phyloP scores from a whole-genome alignment of 2,797 vertebrate species.

The Tapirus indicus region DNA sequence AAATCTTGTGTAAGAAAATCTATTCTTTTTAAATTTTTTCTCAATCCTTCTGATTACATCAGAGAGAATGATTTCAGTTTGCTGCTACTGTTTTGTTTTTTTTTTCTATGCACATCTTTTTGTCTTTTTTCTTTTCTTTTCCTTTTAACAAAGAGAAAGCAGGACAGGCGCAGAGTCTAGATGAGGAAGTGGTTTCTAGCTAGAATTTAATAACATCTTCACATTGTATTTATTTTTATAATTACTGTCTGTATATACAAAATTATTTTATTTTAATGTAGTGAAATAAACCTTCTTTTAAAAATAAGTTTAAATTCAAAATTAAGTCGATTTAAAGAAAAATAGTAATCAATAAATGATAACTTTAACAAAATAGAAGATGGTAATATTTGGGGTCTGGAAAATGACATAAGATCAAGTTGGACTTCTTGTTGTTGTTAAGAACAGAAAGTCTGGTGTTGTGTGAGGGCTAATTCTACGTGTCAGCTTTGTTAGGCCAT shows the following conservation, averaged over 20 bases:
- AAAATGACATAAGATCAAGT: background rate
- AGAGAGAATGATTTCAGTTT: background rate
- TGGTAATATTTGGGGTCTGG: background rate
- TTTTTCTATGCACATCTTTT: background rate
- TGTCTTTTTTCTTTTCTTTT: background rate
- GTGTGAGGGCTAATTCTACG: background rate
- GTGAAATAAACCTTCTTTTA: background rate
- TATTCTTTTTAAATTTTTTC: background rate
- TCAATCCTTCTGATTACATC: background rate
- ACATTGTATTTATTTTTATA: background rate
- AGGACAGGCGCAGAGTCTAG: background rate
- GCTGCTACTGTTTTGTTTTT: background rate
- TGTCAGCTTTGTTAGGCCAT: background rate
- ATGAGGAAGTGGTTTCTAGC: background rate
- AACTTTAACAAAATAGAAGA: background rate
- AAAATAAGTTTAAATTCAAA: constrained; percentile 2
- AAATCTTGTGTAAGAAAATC: background rate
- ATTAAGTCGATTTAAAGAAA: background rate
- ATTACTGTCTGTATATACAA: background rate
- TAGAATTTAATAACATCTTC: background rate
- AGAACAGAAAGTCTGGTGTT: background rate
- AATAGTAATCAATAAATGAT: background rate
- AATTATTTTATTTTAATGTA: background rate
- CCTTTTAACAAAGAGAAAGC: background rate
- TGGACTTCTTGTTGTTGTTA: background rate